These are phyloP conservation scores for Coregonus clupeaformis DNA, from an alignment of 2,113 vertebrate species.

Conservation along the genomic window DNA sequence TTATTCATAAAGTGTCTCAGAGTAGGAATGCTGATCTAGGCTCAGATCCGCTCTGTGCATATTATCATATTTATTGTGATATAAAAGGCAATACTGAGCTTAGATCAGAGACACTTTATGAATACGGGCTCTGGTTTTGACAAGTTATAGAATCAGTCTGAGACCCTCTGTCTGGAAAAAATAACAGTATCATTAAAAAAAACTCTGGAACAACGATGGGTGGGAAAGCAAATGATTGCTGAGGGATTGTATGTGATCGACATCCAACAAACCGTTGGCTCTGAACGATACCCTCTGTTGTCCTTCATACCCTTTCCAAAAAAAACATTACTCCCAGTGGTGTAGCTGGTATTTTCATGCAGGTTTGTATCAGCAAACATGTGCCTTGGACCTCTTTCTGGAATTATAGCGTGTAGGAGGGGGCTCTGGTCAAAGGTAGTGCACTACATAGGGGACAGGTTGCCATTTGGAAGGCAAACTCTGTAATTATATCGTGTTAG, in stretches of 20 bases:
- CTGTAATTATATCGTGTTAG: constrained; percentile 24
- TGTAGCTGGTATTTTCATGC: constrained; percentile 46
- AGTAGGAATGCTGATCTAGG: too few species aligned
- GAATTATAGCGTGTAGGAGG: constrained; percentile 16
- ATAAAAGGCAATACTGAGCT: too few species aligned
- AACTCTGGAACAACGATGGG: constrained; percentile 40
- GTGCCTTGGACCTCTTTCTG: constrained; percentile 29
- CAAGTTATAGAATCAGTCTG: constrained; percentile 34
- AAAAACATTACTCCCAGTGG: constrained; percentile 36
- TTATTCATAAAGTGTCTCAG: too few species aligned
- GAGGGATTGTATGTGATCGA: constrained; percentile 55
- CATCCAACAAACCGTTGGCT: constrained; percentile 48
- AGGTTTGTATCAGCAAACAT: constrained; percentile 47
- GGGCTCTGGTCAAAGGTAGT: too few species aligned
- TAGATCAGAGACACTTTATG: too few species aligned
- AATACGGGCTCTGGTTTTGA: constrained; percentile 37
- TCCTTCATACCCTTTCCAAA: constrained; percentile 54
- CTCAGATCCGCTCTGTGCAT: too few species aligned
- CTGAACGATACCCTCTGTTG: constrained; percentile 36
- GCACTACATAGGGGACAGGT: too few species aligned
- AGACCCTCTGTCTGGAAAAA: constrained; percentile 36
- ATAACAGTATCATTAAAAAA: constrained; percentile 10
- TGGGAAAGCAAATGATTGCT: constrained; percentile 57
- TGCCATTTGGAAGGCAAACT: constrained; percentile 19
- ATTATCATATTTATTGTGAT: too few species aligned